Conservation (phyloP, 2,113 vertebrate genomes). For the Nothoprocta pentlandii region DNA sequence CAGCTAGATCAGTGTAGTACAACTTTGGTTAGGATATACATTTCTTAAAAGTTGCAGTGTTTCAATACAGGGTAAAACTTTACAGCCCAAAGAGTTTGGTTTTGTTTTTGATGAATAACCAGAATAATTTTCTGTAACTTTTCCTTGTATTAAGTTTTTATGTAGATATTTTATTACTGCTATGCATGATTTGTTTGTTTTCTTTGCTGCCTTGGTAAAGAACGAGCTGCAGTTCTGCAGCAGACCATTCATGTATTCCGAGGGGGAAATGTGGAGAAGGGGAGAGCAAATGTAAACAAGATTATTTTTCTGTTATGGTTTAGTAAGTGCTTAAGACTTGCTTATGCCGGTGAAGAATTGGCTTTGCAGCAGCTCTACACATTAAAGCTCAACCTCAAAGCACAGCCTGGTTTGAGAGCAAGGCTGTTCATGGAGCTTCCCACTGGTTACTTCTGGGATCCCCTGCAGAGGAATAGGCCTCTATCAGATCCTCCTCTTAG, state of each 20-base stretch:
- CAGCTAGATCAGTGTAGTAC: not conserved
- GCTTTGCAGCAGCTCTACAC: not conserved
- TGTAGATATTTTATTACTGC: not conserved
- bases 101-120: constrained; percentile 25
- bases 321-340: not conserved
- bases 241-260: not conserved
- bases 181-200: not conserved
- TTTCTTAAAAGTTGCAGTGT: not conserved
- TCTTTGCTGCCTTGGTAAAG: not conserved
- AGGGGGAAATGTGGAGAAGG: not conserved
- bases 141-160: not conserved
- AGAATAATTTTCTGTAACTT: not conserved
- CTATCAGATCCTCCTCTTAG: not conserved
- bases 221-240: not conserved
- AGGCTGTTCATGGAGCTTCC: not conserved
- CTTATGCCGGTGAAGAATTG: not conserved
- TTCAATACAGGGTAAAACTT: constrained; percentile 8
- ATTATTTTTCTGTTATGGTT: fast-evolving
- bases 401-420: not conserved
- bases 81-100: not conserved
- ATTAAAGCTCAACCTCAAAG: not conserved
- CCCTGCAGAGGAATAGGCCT: not conserved
- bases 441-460: not conserved
- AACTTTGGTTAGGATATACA: not conserved
- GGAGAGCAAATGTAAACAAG: not conserved